These are phyloP conservation scores for Thereva nobilitata DNA, from an alignment of 2,888 invertebrate species.

Conservation along the genomic window DNA sequence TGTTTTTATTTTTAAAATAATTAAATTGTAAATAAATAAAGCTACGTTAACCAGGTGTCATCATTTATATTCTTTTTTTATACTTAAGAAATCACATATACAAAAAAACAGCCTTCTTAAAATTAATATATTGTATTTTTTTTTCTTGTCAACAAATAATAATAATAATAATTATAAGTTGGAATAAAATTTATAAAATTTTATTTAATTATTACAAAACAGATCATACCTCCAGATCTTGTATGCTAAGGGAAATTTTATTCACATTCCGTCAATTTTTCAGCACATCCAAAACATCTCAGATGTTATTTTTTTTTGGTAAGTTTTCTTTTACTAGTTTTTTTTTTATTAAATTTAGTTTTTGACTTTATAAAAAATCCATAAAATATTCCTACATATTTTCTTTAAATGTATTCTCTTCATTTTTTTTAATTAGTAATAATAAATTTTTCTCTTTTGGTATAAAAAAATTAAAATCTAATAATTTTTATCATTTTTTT, in stretches of 20 bases:
- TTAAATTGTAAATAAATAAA: no score
- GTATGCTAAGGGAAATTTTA: background rate
- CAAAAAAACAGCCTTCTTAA: no score
- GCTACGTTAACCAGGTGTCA: no score
- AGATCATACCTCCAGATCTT: conserved; percentile 12
- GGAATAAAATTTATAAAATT: no score
- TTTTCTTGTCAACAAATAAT: no score
- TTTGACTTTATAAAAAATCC: conserved; percentile 34
- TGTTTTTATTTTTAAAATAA: no score
- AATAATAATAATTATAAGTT: no score
- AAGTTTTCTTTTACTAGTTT: background rate
- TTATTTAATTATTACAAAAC: no score
- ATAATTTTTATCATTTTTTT: conserved; percentile 37
- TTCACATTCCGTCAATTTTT: conserved; percentile 15
- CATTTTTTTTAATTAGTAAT: conserved; percentile 24
- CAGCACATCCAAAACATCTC: conserved; percentile 27
- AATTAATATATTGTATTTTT: no score
- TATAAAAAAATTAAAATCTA: conserved; percentile 43
- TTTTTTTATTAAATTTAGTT: conserved; percentile 10
- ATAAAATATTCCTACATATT: conserved; percentile 30
- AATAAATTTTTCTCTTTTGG: conserved; percentile 35
- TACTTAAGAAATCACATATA: no score
- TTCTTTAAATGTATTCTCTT: background rate
- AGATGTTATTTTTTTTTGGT: conserved; percentile 14
- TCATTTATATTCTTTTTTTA: no score